Conservation (phyloP, 2,888 invertebrate genomes). For the Beris morrisii region DNA sequence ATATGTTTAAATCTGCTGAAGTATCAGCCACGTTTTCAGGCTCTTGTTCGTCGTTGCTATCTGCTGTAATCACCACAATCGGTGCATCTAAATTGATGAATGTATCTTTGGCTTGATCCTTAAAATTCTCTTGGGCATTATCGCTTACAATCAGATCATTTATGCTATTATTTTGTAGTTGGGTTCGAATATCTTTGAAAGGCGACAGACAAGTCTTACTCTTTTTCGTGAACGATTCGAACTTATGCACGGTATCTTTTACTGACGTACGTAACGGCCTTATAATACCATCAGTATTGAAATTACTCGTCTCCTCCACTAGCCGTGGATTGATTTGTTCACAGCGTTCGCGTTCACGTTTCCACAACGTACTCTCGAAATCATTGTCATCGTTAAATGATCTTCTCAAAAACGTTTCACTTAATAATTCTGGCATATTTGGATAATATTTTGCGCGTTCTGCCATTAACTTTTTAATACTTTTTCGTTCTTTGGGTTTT, state of each 20-base stretch:
- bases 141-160: too few relatives aligned
- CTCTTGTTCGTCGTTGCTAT: too few relatives aligned
- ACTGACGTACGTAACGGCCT: slow-evolving; percentile 36
- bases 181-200: too few relatives aligned
- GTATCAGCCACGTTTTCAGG: slow-evolving; percentile 8
- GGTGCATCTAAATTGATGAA: too few relatives aligned
- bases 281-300: slow-evolving; percentile 17
- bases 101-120: too few relatives aligned
- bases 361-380: slow-evolving; percentile 37
- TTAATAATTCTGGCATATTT: slow-evolving; percentile 39
- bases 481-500: slow-evolving; percentile 4
- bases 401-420: slow-evolving; percentile 33
- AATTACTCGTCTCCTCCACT: background rate
- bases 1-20: slow-evolving; percentile 7
- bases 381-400: slow-evolving; percentile 6
- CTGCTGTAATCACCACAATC: too few relatives aligned
- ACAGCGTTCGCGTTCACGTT: slow-evolving; percentile 35
- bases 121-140: too few relatives aligned
- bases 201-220: background rate
- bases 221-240: slow-evolving; percentile 34
- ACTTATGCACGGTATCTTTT: slow-evolving; percentile 37
- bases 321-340: slow-evolving; percentile 14
- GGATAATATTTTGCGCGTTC: slow-evolving; percentile 36
- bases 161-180: too few relatives aligned
- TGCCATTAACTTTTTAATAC: slow-evolving; percentile 19